phyloP scores from a whole-genome alignment of 37 sponge, comb jelly and placozoan genomes.

The Spongilla lacustris region DNA sequence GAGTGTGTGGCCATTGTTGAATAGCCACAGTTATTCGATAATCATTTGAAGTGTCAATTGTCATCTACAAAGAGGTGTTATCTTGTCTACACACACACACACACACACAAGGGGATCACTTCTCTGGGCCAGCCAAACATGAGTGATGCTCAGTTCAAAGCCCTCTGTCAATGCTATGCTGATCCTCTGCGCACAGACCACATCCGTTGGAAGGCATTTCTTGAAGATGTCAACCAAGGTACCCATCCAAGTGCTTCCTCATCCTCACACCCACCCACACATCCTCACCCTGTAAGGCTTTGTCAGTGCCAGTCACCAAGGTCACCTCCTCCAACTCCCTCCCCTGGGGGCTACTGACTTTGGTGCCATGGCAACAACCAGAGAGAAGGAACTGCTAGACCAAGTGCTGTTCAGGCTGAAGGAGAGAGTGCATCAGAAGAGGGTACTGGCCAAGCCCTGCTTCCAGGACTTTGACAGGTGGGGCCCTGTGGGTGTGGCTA shows the following conservation, averaged over 20 bases:
- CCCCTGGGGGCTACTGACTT: no score
- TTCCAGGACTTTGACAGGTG: conserved; percentile 95
- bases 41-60: no score
- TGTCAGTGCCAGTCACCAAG: not conserved
- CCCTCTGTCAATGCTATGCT: conserved; percentile 60
- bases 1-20: no score
- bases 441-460: conserved; percentile 80
- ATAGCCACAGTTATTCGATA: no score
- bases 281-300: not conserved
- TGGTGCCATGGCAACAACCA: conserved; percentile 19
- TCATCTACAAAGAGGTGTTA: no score
- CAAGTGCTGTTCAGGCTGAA: conserved; percentile 65
- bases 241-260: not conserved
- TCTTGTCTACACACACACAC: not conserved
- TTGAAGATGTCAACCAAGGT: conserved; percentile 76
- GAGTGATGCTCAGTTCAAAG: conserved; percentile 61
- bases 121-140: conserved; percentile 65
- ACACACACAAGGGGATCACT: conserved; percentile 43
- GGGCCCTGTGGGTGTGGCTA: not conserved
- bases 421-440: conserved; percentile 72
- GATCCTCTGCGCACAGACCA: conserved; percentile 59
- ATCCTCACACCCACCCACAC: no score
- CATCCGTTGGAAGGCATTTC: conserved; percentile 73
- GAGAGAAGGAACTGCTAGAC: conserved; percentile 42
- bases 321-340: no score